phyloP scores from a whole-genome alignment of 2,888 invertebrate genomes.

The Lithodes maja region DNA sequence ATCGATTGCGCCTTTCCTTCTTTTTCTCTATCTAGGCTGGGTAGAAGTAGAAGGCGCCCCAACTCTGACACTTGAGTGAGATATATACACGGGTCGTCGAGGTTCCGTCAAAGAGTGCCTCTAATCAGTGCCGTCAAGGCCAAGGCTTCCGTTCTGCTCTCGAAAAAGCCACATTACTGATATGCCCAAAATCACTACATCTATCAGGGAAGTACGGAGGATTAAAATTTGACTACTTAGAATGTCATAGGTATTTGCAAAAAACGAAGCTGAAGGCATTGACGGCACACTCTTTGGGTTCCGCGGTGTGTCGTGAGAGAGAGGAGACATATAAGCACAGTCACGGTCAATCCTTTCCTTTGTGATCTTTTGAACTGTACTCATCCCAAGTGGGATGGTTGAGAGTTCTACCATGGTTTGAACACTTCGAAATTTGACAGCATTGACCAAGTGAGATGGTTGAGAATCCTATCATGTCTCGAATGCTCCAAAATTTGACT shows the following conservation, averaged over 20 bases:
- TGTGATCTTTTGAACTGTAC: no score
- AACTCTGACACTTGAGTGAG: constrained; percentile 2
- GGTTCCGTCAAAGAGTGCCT: background rate
- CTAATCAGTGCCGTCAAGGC: background rate
- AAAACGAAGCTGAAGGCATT: background rate
- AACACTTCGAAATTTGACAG: no score
- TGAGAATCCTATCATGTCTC: no score
- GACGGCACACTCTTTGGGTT: background rate
- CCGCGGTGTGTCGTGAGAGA: background rate
- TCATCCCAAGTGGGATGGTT: no score
- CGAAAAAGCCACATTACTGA: background rate
- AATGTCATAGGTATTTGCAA: no score
- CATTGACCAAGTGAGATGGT: no score
- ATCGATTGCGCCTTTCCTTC: no score
- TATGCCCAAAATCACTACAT: no score
- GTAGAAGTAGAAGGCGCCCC: background rate
- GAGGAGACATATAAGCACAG: background rate
- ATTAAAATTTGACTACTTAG: no score
- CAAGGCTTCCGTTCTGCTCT: background rate
- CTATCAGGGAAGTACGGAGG: no score
- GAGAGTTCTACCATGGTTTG: no score
- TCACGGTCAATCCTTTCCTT: no score
- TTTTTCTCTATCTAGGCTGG: background rate
- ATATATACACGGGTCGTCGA: constrained; percentile 15
- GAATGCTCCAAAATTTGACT: background rate